These are phyloP conservation scores for Gavialis gangeticus DNA, from an alignment of 2,113 vertebrate genomes.

Conservation along the genomic window DNA sequence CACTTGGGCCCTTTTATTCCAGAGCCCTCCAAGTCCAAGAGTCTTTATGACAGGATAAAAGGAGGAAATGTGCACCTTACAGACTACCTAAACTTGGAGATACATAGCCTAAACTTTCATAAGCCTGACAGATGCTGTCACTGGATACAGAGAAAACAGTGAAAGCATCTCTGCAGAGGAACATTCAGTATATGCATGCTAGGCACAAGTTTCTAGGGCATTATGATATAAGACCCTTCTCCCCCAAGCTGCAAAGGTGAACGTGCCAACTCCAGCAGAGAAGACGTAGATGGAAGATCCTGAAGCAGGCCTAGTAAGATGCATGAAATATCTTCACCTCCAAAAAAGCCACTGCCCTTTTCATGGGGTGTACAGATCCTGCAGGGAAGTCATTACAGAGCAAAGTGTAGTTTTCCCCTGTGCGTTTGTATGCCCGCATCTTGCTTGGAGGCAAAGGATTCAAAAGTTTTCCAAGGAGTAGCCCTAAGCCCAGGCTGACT, in stretches of 20 bases:
- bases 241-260: too few relatives aligned
- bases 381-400: neutral
- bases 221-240: too few relatives aligned
- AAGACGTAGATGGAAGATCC: neutral
- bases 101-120: too few relatives aligned
- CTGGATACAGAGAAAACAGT: too few relatives aligned
- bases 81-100: too few relatives aligned
- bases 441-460: too few relatives aligned
- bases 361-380: neutral
- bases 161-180: too few relatives aligned
- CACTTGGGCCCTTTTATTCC: neutral
- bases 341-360: neutral
- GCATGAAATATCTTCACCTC: fast-evolving
- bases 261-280: neutral
- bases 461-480: neutral
- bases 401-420: neutral
- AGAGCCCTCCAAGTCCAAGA: neutral
- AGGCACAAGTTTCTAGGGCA: too few relatives aligned
- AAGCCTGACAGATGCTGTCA: too few relatives aligned
- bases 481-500: neutral
- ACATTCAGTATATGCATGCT: too few relatives aligned
- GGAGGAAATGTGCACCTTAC: neutral
- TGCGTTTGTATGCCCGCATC: too few relatives aligned
- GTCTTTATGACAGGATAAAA: neutral
- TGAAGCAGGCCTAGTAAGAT: neutral